phyloP scores from a whole-genome alignment of 2,888 invertebrate species.

The Thecophora atra region DNA sequence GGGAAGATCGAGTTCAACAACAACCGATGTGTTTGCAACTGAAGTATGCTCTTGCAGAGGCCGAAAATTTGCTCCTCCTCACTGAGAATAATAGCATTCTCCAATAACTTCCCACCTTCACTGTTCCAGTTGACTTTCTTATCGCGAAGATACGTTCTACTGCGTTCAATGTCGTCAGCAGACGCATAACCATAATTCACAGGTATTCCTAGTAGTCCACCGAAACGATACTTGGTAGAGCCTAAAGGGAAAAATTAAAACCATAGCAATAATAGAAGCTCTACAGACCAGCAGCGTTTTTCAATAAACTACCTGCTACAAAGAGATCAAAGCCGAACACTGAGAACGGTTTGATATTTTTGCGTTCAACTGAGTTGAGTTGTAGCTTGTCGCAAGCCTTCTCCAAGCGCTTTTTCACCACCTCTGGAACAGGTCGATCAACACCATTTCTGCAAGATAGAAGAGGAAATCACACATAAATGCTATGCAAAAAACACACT shows the following conservation, averaged over 20 bases:
- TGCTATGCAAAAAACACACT: not conserved
- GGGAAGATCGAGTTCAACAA: constrained; percentile 70
- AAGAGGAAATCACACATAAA: not conserved
- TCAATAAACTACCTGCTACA: constrained; percentile 69
- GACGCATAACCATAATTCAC: constrained; percentile 73
- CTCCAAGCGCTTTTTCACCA: constrained; percentile 68
- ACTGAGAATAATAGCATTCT: constrained; percentile 76
- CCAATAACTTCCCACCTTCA: constrained; percentile 71
- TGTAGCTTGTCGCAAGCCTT: constrained; percentile 72
- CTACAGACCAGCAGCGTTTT: not conserved
- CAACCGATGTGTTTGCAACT: constrained; percentile 71
- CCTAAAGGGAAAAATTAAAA: constrained; percentile 52
- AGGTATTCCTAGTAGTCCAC: constrained; percentile 79
- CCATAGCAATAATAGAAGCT: not conserved
- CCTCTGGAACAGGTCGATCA: constrained; percentile 69
- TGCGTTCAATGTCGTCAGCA: constrained; percentile 69
- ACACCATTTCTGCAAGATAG: constrained; percentile 69
- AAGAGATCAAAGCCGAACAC: constrained; percentile 79
- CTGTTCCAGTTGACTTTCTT: constrained; percentile 74
- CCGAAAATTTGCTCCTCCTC: constrained; percentile 84
- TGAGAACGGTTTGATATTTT: constrained; percentile 73
- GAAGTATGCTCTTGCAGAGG: constrained; percentile 78
- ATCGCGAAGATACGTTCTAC: constrained; percentile 71
- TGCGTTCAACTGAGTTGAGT: constrained; percentile 67
- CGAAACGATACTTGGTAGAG: constrained; percentile 69